A percentile compares a stretch with the other conserved stretches of the same genome.
These are phyloP conservation scores for Isichthys henryi DNA, from an alignment of 2,113 vertebrate species.

Conservation along the genomic window DNA sequence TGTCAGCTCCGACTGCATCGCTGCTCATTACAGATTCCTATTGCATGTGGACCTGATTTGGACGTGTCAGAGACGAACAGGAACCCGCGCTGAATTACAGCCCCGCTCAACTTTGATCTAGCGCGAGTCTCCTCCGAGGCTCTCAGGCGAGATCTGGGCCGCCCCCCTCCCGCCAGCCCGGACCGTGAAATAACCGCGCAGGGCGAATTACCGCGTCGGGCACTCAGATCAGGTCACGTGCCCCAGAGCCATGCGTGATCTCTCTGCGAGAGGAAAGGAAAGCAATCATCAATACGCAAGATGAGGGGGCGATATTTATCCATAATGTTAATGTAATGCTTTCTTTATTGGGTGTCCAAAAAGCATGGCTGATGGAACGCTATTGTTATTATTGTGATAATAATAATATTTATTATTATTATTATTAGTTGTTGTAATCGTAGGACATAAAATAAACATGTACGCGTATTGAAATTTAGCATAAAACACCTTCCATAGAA, in stretches of 20 bases:
- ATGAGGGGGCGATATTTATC: not conserved
- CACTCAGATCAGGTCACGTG: constrained; percentile 13
- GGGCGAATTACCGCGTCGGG: constrained; percentile 15
- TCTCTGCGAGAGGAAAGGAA: constrained; percentile 23
- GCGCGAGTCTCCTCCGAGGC: constrained; percentile 39
- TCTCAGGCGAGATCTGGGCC: constrained; percentile 18
- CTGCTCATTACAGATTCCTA: constrained; percentile 40
- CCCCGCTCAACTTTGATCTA: constrained; percentile 59
- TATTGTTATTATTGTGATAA: not conserved
- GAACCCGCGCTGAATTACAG: constrained; percentile 55
- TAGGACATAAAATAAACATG: not conserved
- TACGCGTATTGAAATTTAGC: not conserved
- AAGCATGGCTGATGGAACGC: not conserved
- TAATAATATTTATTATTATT: not conserved
- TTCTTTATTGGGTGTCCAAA: not conserved
- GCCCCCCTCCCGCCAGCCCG: constrained; percentile 17
- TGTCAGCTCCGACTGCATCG: constrained; percentile 40
- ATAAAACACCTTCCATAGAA: not conserved
- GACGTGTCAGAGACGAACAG: constrained; percentile 56
- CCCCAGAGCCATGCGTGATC: constrained; percentile 24
- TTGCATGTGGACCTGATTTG: constrained; percentile 58
- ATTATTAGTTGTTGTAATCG: not conserved
- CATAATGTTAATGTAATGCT: not conserved
- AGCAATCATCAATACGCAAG: constrained; percentile 1
- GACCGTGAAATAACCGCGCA: constrained; percentile 28